Evolutionary conservation across 2,888 invertebrate genomes (phyloP), one percentile per base, ranked within the genome.

Genomic region (Oscheius sp.): DNA sequence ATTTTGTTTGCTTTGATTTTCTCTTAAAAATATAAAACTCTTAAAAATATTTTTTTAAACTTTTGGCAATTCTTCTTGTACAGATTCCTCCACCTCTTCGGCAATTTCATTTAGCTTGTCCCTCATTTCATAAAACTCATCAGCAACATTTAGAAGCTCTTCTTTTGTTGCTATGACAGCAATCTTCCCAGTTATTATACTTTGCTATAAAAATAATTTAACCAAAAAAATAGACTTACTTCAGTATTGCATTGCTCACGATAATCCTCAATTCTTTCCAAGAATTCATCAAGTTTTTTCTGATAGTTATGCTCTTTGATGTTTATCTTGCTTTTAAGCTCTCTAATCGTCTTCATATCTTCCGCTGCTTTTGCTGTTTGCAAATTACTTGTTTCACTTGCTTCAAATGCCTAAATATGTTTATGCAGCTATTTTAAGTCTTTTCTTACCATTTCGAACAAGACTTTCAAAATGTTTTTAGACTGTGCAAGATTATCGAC

Each of bases 1-100:
- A 61, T 12, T 17, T 45, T 27, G 61, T 42, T 31, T 61, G 42
- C 23, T 39, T 42, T 27, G 12, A n/a, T 2, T 2, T 31, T 61
- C 61, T 61, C 45, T 61, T n/a, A 23, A 42, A 10, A 57, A 58
- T 25, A 39, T n/a, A 6, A 20, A 25, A 58, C 20, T n/a, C 5
- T 2, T 1, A 57, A 17, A 57, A 34, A 20, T 25, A n/a, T n/a
- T n/a, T n/a, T n/a, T n/a, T n/a, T n/a, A n/a, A n/a, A n/a, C n/a
- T n/a, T n/a, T n/a, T n/a, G 23, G 3, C 3, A 15, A 10, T 12
- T 48, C 17, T 45, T 45, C 42, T 25, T 39, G 42, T 23, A 42
- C 15, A 6, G 3, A 27, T n/a, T 45, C 61, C 29, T 45, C 27
- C 42, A 61, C 8, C 3, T 15, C n/a, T 29, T n/a, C 34, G n/a